A percentile compares a stretch with the other conserved stretches of the same genome.
These are phyloP conservation scores for Pedionomus torquatus DNA, from an alignment of 2,113 vertebrate genomes.

Conservation along the genomic window DNA sequence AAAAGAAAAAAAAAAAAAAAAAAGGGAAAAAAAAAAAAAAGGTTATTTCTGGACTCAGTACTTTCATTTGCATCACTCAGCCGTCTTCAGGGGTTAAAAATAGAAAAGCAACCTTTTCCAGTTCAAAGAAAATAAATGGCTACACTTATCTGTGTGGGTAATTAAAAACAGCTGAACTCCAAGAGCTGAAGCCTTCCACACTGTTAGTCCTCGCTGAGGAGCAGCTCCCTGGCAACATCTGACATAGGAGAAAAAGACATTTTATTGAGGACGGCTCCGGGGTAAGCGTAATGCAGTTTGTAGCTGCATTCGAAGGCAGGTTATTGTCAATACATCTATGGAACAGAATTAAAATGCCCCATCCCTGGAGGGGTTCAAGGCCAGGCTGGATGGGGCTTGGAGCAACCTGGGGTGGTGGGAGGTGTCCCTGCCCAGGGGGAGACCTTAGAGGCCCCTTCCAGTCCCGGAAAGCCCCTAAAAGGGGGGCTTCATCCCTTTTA, in stretches of 20 bases:
- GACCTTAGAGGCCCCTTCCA: too few species aligned
- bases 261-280: neutral
- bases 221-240: neutral
- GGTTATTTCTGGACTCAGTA: constrained; percentile 15
- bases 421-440: too few species aligned
- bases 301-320: neutral
- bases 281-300: neutral
- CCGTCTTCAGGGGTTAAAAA: constrained; percentile 57
- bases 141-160: constrained; percentile 48
- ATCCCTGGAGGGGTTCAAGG: too few species aligned
- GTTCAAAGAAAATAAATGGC: constrained; percentile 58
- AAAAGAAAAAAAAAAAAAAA: neutral
- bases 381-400: too few species aligned
- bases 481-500: too few species aligned
- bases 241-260: neutral
- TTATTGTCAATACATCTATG: neutral
- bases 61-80: constrained; percentile 11
- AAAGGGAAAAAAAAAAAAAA: neutral
- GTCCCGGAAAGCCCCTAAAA: too few species aligned
- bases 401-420: too few species aligned
- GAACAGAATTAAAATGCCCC: neutral
- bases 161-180: constrained; percentile 52
- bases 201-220: neutral
- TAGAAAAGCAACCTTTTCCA: constrained; percentile 54
- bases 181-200: neutral